phyloP scores from a whole-genome alignment of 1,140 invertebrate genomes.

The Parasteatoda tepidariorum region DNA sequence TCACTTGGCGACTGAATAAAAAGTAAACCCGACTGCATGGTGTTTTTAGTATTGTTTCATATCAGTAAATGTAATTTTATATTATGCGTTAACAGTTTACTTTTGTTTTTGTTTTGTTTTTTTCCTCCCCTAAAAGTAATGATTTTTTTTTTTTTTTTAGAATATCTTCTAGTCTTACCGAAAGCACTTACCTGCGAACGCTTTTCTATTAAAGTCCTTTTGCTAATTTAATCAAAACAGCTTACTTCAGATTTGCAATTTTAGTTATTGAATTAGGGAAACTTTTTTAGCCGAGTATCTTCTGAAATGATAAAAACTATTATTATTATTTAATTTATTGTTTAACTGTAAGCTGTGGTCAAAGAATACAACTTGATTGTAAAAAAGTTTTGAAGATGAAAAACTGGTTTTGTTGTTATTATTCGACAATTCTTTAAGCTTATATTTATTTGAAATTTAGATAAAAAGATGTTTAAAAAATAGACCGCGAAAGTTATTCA shows the following conservation, averaged over 20 bases:
- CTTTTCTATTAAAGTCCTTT: slow-evolving; percentile 46
- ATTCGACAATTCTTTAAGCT: no score
- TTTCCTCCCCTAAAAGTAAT: not conserved
- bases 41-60: slow-evolving; percentile 58
- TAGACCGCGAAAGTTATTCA: slow-evolving; percentile 32
- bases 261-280: slow-evolving; percentile 55
- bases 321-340: not conserved
- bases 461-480: no score
- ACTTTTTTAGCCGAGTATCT: not conserved
- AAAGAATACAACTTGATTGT: not conserved
- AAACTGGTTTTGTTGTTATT: no score
- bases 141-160: not conserved
- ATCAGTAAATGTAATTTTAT: slow-evolving; percentile 61
- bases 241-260: slow-evolving; percentile 57
- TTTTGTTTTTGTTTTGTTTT: slow-evolving; percentile 14
- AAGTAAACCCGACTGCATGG: slow-evolving; percentile 29
- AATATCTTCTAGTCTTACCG: slow-evolving; percentile 17
- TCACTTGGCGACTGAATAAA: slow-evolving; percentile 38
- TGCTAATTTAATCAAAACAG: slow-evolving; percentile 57
- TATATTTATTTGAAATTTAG: no score
- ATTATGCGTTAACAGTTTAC: slow-evolving; percentile 61
- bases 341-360: not conserved
- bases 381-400: no score
- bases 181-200: slow-evolving; percentile 49
- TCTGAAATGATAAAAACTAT: not conserved